A percentile compares a stretch with the other conserved stretches of the same genome.
Conservation (phyloP, 2,797 vertebrate genomes). For the Lateolabrax maculatus region DNA sequence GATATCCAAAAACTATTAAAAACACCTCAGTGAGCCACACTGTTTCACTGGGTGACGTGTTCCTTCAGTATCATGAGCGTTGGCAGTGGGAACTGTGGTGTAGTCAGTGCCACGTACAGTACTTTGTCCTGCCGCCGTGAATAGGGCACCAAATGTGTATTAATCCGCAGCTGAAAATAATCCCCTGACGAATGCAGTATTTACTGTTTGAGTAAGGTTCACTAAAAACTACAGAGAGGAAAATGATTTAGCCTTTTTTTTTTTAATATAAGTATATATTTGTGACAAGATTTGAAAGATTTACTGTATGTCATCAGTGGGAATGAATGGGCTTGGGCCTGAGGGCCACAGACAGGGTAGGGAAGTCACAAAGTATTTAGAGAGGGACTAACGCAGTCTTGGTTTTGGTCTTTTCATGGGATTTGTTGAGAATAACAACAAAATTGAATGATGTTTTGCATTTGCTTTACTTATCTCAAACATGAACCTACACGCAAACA, state of each 20-base stretch:
- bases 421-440: not conserved
- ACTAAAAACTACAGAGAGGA: too few species aligned
- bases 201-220: not conserved
- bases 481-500: not conserved
- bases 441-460: not conserved
- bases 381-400: not conserved
- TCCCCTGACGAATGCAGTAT: not conserved
- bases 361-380: not conserved
- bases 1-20: conserved; percentile 11
- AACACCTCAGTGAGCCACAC: not conserved
- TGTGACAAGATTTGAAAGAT: conserved; percentile 1
- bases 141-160: not conserved
- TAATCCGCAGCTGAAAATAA: not conserved
- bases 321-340: not conserved
- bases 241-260: not conserved
- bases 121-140: not conserved
- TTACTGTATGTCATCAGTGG: not conserved
- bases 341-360: not conserved
- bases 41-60: not conserved
- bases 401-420: not conserved
- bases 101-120: not conserved
- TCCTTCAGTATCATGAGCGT: conserved; percentile 4
- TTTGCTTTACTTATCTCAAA: not conserved
- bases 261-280: not conserved
- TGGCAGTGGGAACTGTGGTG: not conserved